Evolutionary conservation across 2,113 vertebrate species (phyloP).

Genomic region (Rhinichthys klamathensis): DNA sequence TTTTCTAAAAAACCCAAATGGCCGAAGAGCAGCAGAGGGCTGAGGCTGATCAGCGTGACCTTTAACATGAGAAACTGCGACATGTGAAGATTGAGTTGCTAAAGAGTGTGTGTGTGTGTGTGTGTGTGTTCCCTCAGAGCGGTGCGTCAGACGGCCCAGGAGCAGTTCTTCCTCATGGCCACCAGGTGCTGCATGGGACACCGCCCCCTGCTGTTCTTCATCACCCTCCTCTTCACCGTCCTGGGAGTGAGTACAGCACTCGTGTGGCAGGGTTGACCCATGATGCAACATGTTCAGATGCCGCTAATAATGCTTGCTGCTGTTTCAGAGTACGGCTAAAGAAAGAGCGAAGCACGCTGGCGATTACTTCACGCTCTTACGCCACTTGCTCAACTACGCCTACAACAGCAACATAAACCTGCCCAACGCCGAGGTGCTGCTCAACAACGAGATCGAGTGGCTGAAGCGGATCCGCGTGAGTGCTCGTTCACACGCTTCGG

Average conservation of each 20-base stretch:
- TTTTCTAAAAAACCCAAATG: no score
- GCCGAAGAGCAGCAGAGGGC: no score
- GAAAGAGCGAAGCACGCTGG: slow-evolving; percentile 94
- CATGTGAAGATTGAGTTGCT: background rate
- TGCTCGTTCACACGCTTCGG: background rate
- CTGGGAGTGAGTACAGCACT: slow-evolving; percentile 81
- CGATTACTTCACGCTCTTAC: slow-evolving; percentile 94
- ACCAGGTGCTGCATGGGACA: slow-evolving; percentile 98
- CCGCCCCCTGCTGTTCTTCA: slow-evolving; percentile 95
- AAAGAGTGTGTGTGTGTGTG: background rate
- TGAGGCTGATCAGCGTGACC: background rate
- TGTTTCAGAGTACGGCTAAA: slow-evolving; percentile 89
- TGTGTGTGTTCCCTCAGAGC: slow-evolving; percentile 73
- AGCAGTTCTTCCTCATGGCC: slow-evolving; percentile 98
- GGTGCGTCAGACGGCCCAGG: slow-evolving; percentile 96
- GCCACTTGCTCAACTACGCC: slow-evolving; percentile 95
- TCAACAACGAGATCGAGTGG: slow-evolving; percentile 99
- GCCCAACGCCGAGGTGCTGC: slow-evolving; percentile 96
- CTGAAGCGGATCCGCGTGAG: slow-evolving; percentile 95
- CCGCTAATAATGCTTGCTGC: background rate
- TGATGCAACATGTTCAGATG: background rate
- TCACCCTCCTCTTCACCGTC: slow-evolving; percentile 96
- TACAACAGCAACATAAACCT: slow-evolving; percentile 98
- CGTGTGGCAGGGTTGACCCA: background rate
- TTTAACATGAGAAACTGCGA: background rate